These are phyloP conservation scores for Myxocyprinus asiaticus DNA, from an alignment of 2,113 vertebrate genomes.

Conservation along the genomic window DNA sequence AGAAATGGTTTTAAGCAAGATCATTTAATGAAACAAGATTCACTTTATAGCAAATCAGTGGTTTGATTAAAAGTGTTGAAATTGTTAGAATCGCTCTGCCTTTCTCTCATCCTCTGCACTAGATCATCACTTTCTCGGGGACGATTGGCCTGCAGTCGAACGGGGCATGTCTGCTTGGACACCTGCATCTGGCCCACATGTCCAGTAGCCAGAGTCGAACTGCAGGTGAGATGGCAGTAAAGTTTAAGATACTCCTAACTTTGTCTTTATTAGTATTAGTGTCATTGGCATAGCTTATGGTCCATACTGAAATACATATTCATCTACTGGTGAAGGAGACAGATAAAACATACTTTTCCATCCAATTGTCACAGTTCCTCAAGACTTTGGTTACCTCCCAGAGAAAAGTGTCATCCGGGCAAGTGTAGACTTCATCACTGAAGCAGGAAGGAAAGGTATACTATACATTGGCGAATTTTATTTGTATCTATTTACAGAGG, in stretches of 20 bases:
- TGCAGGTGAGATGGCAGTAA: conserved; percentile 75
- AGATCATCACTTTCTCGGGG: conserved; percentile 88
- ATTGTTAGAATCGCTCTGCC: not conserved
- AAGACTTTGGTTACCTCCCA: conserved; percentile 90
- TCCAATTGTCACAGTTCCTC: conserved; percentile 78
- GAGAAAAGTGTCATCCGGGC: conserved; percentile 89
- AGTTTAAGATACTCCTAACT: not conserved
- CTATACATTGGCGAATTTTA: not conserved
- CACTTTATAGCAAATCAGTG: not conserved
- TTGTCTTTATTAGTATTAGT: not conserved
- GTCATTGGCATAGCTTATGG: not conserved
- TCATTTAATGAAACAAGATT: not conserved
- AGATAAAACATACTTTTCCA: conserved; percentile 46
- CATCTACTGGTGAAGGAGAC: not conserved
- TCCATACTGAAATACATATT: not conserved
- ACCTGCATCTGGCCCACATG: conserved; percentile 85
- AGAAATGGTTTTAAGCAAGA: too few relatives aligned
- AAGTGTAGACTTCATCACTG: conserved; percentile 78
- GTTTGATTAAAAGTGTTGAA: not conserved
- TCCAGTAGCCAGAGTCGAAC: conserved; percentile 83
- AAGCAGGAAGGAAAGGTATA: conserved; percentile 90
- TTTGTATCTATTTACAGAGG: not conserved
- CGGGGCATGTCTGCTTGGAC: conserved; percentile 85
- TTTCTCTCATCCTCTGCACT: not conserved
- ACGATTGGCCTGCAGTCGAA: conserved; percentile 93